Evolutionary conservation across 1,140 invertebrate genomes (phyloP), one percentile per base, ranked within the genome.

Genomic region (Condylostylus longicornis): DNA sequence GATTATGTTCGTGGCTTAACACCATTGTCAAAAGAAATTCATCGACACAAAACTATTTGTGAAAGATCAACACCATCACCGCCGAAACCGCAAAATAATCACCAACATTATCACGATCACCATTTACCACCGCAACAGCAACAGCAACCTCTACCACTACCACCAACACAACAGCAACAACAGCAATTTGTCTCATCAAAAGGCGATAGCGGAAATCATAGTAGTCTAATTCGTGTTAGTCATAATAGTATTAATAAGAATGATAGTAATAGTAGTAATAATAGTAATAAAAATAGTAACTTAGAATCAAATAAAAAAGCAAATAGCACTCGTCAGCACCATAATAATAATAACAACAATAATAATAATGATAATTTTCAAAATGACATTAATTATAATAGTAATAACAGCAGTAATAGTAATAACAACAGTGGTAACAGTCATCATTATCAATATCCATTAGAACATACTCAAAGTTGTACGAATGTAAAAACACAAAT

Each of bases 1-100:
- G 86, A 90, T 54, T 95, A 94, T 56, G 87, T 96, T 0, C 68
- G 89, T 31, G 89, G 89, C 0, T 83, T 91, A 49, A 82, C 83
- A 10, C 85, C 87, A 1, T 65, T 91, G 20, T 85, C 86, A 1
- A 87, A 86, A 55, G 81, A 72, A 50, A 70, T 82, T 18, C 72
- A 77, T 41, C 74, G 54, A 4, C 60, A 60, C 20, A 63, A 67
- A 42, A 57, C 65, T 12, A 64, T 65, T 21, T 58, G 58, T 22
- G 58, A 65, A 34, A 43, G 62, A 18, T 58, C 62, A 15, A 62
- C 64, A 14, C 52, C 63, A 33, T 22, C n/a, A 7, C 29, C 6
- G 13, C 29, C 29, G 13, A n/a, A n/a, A n/a, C n/a, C n/a, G n/a
- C n/a, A n/a, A n/a, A n/a, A n/a, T n/a, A n/a, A n/a, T n/a, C n/a